Base-by-base conservation (phyloP, 92 coral and sea anemone genomes). In the Siderastrea siderea region DNA sequence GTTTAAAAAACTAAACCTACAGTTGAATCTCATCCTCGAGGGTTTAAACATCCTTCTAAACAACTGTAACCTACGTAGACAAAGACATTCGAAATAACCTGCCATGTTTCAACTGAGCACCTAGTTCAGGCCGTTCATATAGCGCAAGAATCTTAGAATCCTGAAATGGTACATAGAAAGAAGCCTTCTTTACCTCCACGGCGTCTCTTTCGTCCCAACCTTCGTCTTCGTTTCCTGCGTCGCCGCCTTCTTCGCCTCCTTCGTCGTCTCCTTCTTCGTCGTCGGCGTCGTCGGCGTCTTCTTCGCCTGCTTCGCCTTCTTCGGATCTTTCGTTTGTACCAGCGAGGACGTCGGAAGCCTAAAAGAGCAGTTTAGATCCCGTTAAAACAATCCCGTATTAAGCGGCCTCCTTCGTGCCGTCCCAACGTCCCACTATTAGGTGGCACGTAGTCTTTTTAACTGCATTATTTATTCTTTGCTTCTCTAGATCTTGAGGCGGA, bases 211-310 rank as follows among this genome's bases (percentile, higher is more conserved):
- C 45, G 68, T 47, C 51, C 44, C 47, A 11, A 26, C 54, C 19
- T 57, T 19, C 63, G 60, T 9, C 69, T 57, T 58, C 58, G 65
- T 12, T 51, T 50, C 19, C 86, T 78, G 9, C 78, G 58, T 47
- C 78, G 68, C 17, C 17, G 48, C 47, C 78, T 57, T 44, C 68
- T 55, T 71, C 78, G 9, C 49, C 69, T 70, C 19, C 86, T 73
- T 47, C 86, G 67, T 74, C 86, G 45, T 15, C 45, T 53, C 3
- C 85, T 72, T 45, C 76, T 76, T 47, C 17, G 14, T 13, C 61
- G 77, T 52, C 86, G 86, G 46, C 86, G 51, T 55, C 78, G 59
- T 3, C 78, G 68, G 46, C 86, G 75, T 70, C 86, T 46, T 59
- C 86, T 58, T 68, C 58, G 64, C 47, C 86, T 55, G 43, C 86